phyloP scores from a whole-genome alignment of 2,113 vertebrate species.

The Apodemus speciosus region DNA sequence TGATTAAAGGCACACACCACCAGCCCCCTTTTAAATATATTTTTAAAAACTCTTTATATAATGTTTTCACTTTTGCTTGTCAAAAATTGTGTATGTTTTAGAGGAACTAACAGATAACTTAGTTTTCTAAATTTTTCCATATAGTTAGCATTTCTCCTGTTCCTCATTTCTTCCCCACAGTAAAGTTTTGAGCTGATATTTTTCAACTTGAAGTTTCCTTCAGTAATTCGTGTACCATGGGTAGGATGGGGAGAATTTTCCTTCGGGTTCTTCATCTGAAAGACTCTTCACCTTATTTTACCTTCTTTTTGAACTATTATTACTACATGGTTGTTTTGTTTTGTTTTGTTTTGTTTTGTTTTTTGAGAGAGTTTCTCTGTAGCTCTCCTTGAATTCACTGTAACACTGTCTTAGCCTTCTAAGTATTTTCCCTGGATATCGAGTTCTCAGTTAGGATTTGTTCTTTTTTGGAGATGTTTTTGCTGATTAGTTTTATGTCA shows the following conservation, averaged over 20 bases:
- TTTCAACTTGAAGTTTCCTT: neutral
- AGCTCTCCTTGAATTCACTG: neutral
- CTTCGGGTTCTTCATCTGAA: neutral
- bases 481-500: neutral
- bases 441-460: neutral
- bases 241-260: neutral
- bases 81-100: neutral
- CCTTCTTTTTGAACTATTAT: neutral
- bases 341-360: neutral
- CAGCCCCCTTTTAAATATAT: neutral
- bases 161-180: neutral
- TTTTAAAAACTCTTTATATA: neutral
- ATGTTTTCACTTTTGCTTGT: neutral
- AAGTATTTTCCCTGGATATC: neutral
- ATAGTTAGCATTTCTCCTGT: neutral
- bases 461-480: neutral
- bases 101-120: neutral
- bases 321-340: neutral
- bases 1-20: neutral
- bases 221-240: neutral
- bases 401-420: neutral
- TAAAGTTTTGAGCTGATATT: neutral
- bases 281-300: neutral
- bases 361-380: neutral
- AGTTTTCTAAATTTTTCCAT: neutral